These are phyloP conservation scores for Ridgeia piscesae DNA, from an alignment of 1,140 invertebrate species.

Conservation along the genomic window DNA sequence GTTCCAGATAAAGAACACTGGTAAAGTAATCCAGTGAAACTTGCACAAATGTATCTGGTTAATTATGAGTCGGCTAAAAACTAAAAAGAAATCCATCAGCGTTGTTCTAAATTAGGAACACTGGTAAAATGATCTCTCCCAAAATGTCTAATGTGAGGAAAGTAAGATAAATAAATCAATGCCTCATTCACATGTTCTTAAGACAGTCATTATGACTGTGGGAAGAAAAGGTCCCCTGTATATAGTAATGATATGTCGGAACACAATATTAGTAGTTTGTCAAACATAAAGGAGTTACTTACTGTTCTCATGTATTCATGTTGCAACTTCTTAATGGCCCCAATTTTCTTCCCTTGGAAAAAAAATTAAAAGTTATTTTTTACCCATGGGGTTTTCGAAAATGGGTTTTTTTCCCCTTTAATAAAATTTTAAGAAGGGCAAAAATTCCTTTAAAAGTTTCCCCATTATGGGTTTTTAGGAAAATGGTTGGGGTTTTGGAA, in stretches of 20 bases:
- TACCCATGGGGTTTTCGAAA: not conserved
- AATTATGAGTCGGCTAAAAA: not conserved
- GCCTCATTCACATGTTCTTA: not conserved
- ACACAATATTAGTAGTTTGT: not conserved
- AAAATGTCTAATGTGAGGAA: not conserved
- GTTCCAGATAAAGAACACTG: no score
- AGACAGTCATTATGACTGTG: not conserved
- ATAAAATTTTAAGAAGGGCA: no score
- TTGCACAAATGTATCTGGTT: no score
- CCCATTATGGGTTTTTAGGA: no score
- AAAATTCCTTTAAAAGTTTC: no score
- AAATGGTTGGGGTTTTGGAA: no score
- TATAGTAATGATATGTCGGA: no score
- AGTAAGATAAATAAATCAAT: not conserved
- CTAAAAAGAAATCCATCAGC: not conserved
- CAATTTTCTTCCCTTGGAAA: not conserved
- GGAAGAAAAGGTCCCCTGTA: not conserved
- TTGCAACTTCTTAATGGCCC: not conserved
- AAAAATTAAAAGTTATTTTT: not conserved
- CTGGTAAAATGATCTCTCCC: not conserved
- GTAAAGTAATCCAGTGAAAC: no score
- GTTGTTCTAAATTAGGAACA: not conserved
- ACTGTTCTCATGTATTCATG: not conserved
- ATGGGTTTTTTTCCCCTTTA: not conserved
- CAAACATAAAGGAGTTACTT: not conserved